These are phyloP conservation scores for Ashinkailepas kermadecensis DNA, from an alignment of 2,888 invertebrate genomes.

Conservation along the genomic window DNA sequence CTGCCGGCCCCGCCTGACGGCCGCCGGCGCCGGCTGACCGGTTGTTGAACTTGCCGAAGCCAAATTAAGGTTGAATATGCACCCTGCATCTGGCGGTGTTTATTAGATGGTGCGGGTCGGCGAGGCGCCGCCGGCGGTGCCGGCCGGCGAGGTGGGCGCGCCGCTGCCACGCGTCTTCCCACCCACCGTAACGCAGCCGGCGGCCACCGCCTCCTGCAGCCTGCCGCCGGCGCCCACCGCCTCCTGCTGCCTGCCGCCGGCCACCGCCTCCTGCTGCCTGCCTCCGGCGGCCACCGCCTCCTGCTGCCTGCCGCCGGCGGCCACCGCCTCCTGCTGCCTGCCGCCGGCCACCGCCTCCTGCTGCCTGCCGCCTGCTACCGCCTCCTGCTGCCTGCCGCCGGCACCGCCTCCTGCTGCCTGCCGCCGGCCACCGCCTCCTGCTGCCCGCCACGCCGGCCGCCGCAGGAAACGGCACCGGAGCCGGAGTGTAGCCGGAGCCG, in stretches of 20 bases:
- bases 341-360: no score
- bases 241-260: no score
- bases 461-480: no score
- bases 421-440: no score
- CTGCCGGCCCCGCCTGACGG: background rate
- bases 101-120: slow-evolving; percentile 5
- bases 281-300: background rate
- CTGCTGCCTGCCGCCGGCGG: no score
- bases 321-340: no score
- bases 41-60: background rate
- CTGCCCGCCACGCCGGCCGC: no score
- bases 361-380: no score
- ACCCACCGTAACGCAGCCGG: background rate
- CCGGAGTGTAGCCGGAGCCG: no score
- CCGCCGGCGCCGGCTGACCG: background rate
- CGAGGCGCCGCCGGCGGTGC: background rate
- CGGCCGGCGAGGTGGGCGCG: background rate
- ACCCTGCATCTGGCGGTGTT: background rate
- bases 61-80: background rate
- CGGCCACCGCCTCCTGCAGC: background rate
- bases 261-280: background rate
- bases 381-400: background rate
- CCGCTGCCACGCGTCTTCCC: background rate
- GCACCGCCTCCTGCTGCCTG: no score
- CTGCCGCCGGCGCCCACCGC: no score